Evolutionary conservation across 2,113 vertebrate genomes (phyloP), one percentile per base, ranked within the genome.

Genomic region (Bungarus multicinctus): DNA sequence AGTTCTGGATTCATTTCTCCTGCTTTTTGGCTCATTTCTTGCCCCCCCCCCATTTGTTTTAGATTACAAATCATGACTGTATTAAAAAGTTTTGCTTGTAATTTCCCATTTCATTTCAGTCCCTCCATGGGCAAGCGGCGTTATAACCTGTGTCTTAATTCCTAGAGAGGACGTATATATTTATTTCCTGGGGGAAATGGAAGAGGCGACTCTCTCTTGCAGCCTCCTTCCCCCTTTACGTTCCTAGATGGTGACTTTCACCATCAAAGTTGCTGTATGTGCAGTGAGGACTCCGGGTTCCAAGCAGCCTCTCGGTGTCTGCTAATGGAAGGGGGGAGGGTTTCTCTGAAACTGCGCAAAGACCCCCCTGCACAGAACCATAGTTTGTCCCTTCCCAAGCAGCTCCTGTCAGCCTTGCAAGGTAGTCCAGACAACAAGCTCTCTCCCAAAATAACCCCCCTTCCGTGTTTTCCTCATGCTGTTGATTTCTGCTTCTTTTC

Each of bases 61-160:
- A 52, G 43, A 91, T 89, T 93, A 74, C 52, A 53, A 91, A 89
- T 89, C 34, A n/a, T n/a, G 87, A 87, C 87, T 85, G 45, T 27
- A 64, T 54, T 55, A 52, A 90, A 86, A 69, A 55, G 18, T 27
- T 25, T 90, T 34, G 58, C 34, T 93, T n/a, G 85, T 25, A 55
- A n/a, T 53, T 85, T 89, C 89, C 87, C 90, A 91, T 91, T 60
- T 55, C 69, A 85, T 85, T 89, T 60, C 45, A 23, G 87, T 60
- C 87, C 34, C 53, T 60, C 54, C 69, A 23, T 2, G 47, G 88
- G 60, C 74, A 88, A 91, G 90, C 90, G 45, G 53, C 53, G 89
- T 85, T 60, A 53, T 54, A 93, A n/a, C 69, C 54, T 81, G 23
- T 54, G 90, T 23, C 58, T 90, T 90, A 93, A 93, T 93, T 93